These are phyloP conservation scores for Cyprinodon tularosa DNA, from an alignment of 2,113 vertebrate species.

Conservation along the genomic window DNA sequence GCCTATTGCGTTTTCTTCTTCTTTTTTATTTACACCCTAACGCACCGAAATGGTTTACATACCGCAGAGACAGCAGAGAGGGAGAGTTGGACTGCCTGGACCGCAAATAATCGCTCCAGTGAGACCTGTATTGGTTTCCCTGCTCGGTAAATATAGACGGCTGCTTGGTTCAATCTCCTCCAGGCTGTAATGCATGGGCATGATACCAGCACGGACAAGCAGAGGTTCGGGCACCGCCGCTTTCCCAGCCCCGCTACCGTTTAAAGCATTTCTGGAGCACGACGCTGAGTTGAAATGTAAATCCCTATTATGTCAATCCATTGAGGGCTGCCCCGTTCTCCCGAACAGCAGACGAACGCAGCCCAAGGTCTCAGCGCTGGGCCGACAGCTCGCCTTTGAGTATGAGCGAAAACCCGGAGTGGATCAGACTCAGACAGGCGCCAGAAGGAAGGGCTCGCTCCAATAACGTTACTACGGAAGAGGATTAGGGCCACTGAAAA, in stretches of 20 bases:
- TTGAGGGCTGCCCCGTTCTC: slow-evolving; percentile 71
- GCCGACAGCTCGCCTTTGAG: slow-evolving; percentile 54
- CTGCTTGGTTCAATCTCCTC: slow-evolving; percentile 60
- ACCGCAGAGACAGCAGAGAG: slow-evolving; percentile 71
- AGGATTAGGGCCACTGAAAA: too few relatives aligned
- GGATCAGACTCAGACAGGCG: slow-evolving; percentile 46
- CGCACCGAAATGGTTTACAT: slow-evolving; percentile 80
- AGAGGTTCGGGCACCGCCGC: slow-evolving; percentile 5
- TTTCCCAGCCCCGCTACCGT: slow-evolving; percentile 31
- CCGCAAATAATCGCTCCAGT: slow-evolving; percentile 81
- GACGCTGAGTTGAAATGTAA: slow-evolving; percentile 67
- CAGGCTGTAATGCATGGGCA: slow-evolving; percentile 57
- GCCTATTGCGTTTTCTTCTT: background rate
- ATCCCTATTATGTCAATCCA: slow-evolving; percentile 71
- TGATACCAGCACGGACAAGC: slow-evolving; percentile 31
- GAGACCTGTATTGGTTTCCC: slow-evolving; percentile 74
- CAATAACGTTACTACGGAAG: background rate
- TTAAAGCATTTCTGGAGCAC: slow-evolving; percentile 38
- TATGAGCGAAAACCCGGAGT: slow-evolving; percentile 70
- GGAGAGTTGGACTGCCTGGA: slow-evolving; percentile 76
- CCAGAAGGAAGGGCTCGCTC: background rate
- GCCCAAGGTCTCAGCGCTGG: slow-evolving; percentile 61
- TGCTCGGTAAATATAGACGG: slow-evolving; percentile 72
- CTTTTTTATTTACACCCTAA: slow-evolving; percentile 51
- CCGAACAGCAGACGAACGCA: slow-evolving; percentile 75